Evolutionary conservation across 2,113 vertebrate species (phyloP).

Genomic region (Potamarius usumacintae): DNA sequence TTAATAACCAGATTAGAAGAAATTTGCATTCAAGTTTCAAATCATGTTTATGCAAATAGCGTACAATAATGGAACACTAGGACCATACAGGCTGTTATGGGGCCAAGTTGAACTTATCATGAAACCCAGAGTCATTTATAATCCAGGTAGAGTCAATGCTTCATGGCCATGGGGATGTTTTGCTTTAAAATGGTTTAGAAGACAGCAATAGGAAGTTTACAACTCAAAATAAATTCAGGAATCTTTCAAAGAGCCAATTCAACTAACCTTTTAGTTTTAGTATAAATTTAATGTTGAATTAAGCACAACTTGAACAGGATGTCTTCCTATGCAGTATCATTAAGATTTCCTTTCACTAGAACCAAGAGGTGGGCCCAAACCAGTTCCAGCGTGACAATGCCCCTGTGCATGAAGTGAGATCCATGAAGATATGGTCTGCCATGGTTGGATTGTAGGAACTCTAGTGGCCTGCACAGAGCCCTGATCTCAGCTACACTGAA

Average conservation of each 20-base stretch:
- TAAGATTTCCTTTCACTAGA: neutral
- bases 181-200: neutral
- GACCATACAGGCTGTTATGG: neutral
- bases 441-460: neutral
- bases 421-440: neutral
- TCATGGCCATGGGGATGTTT: neutral
- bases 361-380: neutral
- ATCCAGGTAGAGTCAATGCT: neutral
- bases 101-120: neutral
- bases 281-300: constrained; percentile 20
- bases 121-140: neutral
- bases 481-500: neutral
- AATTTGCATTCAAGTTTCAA: neutral
- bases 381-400: neutral
- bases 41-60: neutral
- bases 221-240: neutral
- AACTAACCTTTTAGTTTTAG: neutral
- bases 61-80: neutral
- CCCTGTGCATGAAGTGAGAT: neutral
- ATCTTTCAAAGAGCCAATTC: neutral
- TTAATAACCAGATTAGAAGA: neutral
- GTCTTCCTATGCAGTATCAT: neutral
- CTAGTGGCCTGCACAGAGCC: neutral
- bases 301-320: neutral
- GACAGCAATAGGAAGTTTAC: neutral